Evolutionary conservation across 92 coral and sea anemone species (phyloP).

Genomic region (Umimayanthus chanpuru): DNA sequence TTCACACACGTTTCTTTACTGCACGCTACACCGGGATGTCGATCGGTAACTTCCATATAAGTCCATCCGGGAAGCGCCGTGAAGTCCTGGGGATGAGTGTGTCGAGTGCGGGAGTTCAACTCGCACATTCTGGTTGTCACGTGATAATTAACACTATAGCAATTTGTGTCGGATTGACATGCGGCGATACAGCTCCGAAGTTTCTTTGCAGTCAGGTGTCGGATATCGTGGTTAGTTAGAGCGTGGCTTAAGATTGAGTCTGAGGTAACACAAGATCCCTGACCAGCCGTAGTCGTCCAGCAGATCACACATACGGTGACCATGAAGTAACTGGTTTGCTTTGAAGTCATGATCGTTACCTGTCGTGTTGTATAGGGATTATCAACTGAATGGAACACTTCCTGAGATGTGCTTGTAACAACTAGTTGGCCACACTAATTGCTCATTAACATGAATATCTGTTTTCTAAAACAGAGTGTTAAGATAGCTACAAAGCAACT

Average conservation of each 20-base stretch:
- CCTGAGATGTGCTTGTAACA: too few species aligned
- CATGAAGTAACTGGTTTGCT: neutral
- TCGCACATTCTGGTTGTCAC: neutral
- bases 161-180: neutral
- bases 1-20: constrained; percentile 12
- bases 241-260: neutral
- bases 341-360: neutral
- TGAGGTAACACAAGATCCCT: neutral
- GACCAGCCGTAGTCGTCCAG: neutral
- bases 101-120: neutral
- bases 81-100: constrained; percentile 1
- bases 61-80: neutral
- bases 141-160: constrained; percentile 8
- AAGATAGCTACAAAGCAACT: too few species aligned
- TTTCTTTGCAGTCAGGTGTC: neutral
- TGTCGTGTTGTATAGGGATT: neutral
- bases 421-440: too few species aligned
- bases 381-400: too few species aligned
- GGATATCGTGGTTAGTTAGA: neutral
- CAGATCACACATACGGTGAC: neutral
- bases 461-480: too few species aligned
- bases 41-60: constrained; percentile 6
- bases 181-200: neutral
- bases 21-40: neutral
- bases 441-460: too few species aligned